Evolutionary conservation across 2,797 vertebrate genomes (phyloP), one percentile per base, ranked within the genome.

Genomic region (Epinephelus awoara): DNA sequence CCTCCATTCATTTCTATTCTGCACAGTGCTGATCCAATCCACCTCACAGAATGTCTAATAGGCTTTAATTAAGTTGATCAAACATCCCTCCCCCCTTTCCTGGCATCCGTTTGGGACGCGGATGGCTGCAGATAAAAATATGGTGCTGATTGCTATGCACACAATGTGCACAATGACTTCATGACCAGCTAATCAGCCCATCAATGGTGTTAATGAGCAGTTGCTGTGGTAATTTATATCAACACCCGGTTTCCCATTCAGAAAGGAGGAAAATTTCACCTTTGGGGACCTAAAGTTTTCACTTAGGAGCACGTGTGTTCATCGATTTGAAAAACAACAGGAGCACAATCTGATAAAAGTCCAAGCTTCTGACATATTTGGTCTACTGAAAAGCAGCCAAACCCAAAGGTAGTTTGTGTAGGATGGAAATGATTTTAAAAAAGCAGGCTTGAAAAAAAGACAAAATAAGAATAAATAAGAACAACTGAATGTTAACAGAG

Each of bases 171-270:
- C 94, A 95, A 94, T 95, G 94, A 88, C 91, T 94, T 94, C 38
- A 64, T 95, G 95, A 95, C 91, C 95, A 96, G 95, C 94, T 96
- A 97, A 97, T 97, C 97, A 97, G 94, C 90, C 77, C 95, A 95
- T 97, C 95, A 96, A 92, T 94, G 95, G 91, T 90, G 94, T 94
- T 95, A 96, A 96, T 95, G 94, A 96, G 95, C 91, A 93, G 95
- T 95, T 95, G 95, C 95, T 85, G 93, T 84, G 89, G 93, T 96
- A 95, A 96, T 96, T 96, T 94, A 95, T 94, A 95, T 95, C 71
- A 82, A 29, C 40, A 4, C 29, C 49, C 50, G 12, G 65, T 59
- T 81, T 79, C 92, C 92, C 86, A 91, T 49, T 72, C 58, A 70
- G 58, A 76, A 61, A 66, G 15, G 56, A 66, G 59, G 42, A 49